Conservation (phyloP, 35 echinoderm and acorn worm species). For the Antedon bifida region DNA sequence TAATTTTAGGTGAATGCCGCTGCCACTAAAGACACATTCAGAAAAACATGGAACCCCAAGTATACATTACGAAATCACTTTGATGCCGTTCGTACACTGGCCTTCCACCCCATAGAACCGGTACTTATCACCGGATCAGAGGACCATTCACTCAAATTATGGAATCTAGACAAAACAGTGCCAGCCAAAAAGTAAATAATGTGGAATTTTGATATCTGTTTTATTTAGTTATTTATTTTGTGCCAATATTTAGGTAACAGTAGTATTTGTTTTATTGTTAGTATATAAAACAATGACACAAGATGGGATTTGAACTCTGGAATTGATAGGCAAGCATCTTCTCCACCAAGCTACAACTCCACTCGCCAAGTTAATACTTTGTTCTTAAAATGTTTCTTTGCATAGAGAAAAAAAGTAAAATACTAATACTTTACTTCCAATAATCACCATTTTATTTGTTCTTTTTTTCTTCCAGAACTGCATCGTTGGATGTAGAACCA, state of each 20-base stretch:
- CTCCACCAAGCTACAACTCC: too few species aligned
- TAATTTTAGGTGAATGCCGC: constrained; percentile 5
- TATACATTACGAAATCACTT: constrained; percentile 94
- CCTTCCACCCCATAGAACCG: constrained; percentile 83
- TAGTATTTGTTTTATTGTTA: too few species aligned
- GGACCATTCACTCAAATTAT: constrained; percentile 93
- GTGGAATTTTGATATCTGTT: constrained; percentile 1
- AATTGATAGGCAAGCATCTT: too few species aligned
- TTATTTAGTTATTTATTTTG: too few species aligned
- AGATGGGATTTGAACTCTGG: too few species aligned
- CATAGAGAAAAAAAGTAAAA: too few species aligned
- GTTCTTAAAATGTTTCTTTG: too few species aligned
- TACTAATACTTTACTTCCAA: too few species aligned
- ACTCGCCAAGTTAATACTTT: too few species aligned
- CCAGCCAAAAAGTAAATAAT: constrained; percentile 87
- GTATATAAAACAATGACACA: too few species aligned
- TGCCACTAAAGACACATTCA: constrained; percentile 80
- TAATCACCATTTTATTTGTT: too few species aligned
- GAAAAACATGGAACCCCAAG: constrained; percentile 96
- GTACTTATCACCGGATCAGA: constrained; percentile 98
- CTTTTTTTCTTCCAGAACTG: constrained; percentile 33
- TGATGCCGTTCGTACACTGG: constrained; percentile 78
- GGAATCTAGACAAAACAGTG: constrained; percentile 97
- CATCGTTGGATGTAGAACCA: constrained; percentile 99
- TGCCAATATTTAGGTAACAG: too few species aligned